phyloP scores from a whole-genome alignment of 2,797 vertebrate species.

The Eulemur albifrons region DNA sequence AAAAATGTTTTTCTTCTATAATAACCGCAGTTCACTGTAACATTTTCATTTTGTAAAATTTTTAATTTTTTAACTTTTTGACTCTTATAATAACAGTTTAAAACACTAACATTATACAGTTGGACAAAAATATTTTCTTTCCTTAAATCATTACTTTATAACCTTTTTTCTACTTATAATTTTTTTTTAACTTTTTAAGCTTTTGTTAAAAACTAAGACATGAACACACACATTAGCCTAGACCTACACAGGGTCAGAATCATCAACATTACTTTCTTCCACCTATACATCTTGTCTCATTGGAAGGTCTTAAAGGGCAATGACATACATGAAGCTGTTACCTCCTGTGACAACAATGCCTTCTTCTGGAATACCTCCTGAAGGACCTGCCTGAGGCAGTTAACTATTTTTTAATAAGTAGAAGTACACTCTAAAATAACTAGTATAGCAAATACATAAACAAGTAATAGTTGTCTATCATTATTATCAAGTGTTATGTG shows the following conservation, averaged over 20 bases:
- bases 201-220: not conserved
- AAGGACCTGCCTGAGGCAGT: not conserved
- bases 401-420: not conserved
- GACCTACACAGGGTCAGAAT: not conserved
- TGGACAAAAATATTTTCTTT: not conserved
- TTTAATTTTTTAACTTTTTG: not conserved
- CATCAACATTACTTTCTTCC: not conserved
- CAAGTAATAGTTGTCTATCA: not conserved
- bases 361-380: not conserved
- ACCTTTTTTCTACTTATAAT: not conserved
- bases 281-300: not conserved
- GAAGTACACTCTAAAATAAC: not conserved
- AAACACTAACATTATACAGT: not conserved
- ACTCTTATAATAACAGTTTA: not conserved
- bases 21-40: not conserved
- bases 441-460: not conserved
- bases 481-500: not conserved
- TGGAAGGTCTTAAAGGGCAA: not conserved
- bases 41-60: not conserved
- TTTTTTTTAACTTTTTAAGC: not conserved
- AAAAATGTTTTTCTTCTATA: not conserved
- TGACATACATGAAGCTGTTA: not conserved
- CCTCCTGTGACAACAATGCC: not conserved
- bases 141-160: not conserved
- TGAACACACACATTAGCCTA: not conserved